These are phyloP conservation scores for Pogonus chalceus DNA, from an alignment of 1,140 invertebrate species.

Conservation along the genomic window DNA sequence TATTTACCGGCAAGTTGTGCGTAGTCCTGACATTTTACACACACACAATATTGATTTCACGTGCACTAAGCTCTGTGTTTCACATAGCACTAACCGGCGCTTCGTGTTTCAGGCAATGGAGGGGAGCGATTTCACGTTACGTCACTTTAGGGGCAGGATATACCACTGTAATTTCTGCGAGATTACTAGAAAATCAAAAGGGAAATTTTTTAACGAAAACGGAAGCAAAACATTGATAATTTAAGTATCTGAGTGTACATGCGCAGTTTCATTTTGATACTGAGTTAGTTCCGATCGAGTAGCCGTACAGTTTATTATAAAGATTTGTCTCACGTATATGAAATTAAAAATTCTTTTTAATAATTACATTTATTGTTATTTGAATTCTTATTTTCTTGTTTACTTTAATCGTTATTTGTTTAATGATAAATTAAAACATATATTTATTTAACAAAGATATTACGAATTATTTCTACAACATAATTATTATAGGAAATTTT, in stretches of 20 bases:
- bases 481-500: too few relatives aligned
- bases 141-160: neutral
- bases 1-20: conserved; percentile 1
- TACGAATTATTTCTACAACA: too few relatives aligned
- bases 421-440: too few relatives aligned
- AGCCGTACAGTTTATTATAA: too few relatives aligned
- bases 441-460: too few relatives aligned
- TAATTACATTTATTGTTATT: too few relatives aligned
- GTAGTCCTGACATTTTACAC: neutral
- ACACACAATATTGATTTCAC: neutral
- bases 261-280: neutral
- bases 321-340: too few relatives aligned
- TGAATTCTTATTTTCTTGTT: too few relatives aligned
- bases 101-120: neutral
- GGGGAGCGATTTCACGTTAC: neutral
- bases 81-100: neutral
- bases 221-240: neutral
- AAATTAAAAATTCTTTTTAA: too few relatives aligned
- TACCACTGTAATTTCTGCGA: neutral
- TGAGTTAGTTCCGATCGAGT: too few relatives aligned
- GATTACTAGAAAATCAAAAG: neutral
- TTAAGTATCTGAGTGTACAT: neutral
- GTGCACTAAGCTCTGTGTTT: neutral
- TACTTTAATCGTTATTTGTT: too few relatives aligned
- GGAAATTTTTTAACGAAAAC: neutral